A percentile compares a stretch with the other conserved stretches of the same genome.
Evolutionary conservation across 2,113 vertebrate genomes (phyloP).

Genomic region (Geococcyx californianus): DNA sequence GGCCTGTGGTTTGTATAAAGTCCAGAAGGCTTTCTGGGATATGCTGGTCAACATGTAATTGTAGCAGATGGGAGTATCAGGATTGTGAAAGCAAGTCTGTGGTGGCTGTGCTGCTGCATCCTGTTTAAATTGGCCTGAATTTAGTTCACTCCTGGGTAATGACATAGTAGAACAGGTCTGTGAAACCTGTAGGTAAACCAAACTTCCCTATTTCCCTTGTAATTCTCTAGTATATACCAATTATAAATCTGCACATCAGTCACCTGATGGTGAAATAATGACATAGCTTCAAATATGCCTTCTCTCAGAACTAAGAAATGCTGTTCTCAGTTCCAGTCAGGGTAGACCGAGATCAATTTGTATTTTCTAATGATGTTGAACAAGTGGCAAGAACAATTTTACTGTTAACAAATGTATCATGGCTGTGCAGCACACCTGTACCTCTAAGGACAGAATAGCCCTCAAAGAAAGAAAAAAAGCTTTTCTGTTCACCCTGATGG

Average conservation of each 20-base stretch:
- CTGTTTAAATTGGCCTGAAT: conserved; percentile 8
- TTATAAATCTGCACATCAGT: not conserved
- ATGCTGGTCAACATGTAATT: not conserved
- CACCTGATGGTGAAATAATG: not conserved
- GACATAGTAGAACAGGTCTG: not conserved
- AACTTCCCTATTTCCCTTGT: not conserved
- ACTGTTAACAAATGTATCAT: not conserved
- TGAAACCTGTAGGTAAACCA: not conserved
- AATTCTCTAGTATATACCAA: not conserved
- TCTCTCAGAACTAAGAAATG: not conserved
- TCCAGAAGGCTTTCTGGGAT: not conserved
- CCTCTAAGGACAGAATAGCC: not conserved
- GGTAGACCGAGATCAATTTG: not conserved
- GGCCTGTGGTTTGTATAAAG: not conserved
- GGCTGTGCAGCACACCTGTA: not conserved
- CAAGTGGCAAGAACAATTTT: not conserved
- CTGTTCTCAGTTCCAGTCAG: not conserved
- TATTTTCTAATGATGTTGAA: not conserved
- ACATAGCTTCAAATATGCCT: not conserved
- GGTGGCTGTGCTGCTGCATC: not conserved
- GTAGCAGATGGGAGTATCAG: not conserved
- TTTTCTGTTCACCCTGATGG: not conserved
- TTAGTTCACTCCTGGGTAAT: not conserved
- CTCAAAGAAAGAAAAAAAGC: not conserved
- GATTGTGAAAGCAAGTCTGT: not conserved